Evolutionary conservation across 2,113 vertebrate species (phyloP).

Genomic region (Notarius quadriscutis): DNA sequence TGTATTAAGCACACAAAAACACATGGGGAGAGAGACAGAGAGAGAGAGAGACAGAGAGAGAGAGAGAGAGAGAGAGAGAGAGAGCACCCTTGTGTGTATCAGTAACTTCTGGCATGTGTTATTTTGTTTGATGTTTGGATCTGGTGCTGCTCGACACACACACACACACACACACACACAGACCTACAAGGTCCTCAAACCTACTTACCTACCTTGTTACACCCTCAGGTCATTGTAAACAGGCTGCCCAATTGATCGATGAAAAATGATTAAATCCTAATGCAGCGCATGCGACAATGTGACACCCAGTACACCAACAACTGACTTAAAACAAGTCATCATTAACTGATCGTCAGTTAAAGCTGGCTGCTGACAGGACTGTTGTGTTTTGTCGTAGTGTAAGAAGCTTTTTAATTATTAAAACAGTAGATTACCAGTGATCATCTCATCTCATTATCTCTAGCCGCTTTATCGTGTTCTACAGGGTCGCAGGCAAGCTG

Average conservation of each 20-base stretch:
- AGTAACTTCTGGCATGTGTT: constrained; percentile 31
- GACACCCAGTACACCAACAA: neutral
- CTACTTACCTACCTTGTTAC: neutral
- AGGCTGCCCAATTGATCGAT: neutral
- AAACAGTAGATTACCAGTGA: neutral
- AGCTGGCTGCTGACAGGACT: neutral
- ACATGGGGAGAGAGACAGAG: neutral
- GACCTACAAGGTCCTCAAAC: neutral
- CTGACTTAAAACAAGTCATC: neutral
- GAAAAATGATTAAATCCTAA: neutral
- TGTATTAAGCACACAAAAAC: constrained; percentile 23
- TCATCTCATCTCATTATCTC: neutral
- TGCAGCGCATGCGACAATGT: neutral
- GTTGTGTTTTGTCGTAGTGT: neutral
- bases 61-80: neutral
- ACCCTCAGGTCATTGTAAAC: neutral
- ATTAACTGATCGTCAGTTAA: neutral
- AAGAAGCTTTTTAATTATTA: neutral
- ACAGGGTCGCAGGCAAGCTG: too few relatives aligned
- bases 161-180: neutral
- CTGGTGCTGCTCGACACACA: neutral
- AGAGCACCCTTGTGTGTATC: neutral
- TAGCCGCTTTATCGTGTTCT: too few relatives aligned
- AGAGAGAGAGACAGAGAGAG: neutral
- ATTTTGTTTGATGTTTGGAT: constrained; percentile 15